Evolutionary conservation across 2,113 vertebrate genomes (phyloP).

Genomic region (cattle (Bos taurus)): ARS-UCD2.0 NC_037331.1:32546001-32546500

Average conservation of each 20-base stretch:
- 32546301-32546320: neutral
- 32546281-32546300: neutral
- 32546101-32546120: neutral
- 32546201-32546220: fast-evolving
- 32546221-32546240: too few relatives aligned
- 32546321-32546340: neutral
- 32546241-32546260: too few relatives aligned
- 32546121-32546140: neutral
- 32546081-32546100: neutral
- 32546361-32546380: neutral
- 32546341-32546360: neutral
- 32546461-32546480: neutral
- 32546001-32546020: neutral
- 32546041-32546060: neutral
- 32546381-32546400: fast-evolving
- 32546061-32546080: neutral
- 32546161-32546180: neutral
- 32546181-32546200: too few relatives aligned
- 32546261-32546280: neutral
- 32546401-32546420: neutral
- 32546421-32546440: neutral
- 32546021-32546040: neutral
- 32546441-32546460: neutral
- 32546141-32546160: neutral
- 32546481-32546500: neutral